Base-by-base conservation (phyloP, 1,140 invertebrate genomes). In the Aphelenchoides besseyi region DNA sequence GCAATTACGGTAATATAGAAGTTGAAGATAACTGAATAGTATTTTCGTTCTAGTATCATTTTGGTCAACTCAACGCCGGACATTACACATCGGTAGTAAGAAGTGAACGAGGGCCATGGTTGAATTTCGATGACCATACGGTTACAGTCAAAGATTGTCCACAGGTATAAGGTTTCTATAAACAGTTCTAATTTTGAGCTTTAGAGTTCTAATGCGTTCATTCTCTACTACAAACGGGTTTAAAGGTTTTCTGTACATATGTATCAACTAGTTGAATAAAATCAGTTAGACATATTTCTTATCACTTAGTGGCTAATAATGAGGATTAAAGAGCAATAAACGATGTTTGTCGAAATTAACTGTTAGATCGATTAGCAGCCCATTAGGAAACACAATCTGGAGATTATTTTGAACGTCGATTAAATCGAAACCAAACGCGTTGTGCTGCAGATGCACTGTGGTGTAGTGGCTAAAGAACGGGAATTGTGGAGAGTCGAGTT, bases 61-160 rank as follows among this genome's bases (percentile, higher is more conserved):
- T n/a, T 12, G 72, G 72, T 33, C 37, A 26, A 12, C 30, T 73
- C 1, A 74, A 74, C 26, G 18, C 18, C 3, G 72, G 72, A 2
- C 72, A 73, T 68, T 73, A 73, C 72, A 73, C 72, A 9, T 73
- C 72, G 2, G 37, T 35, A 3, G 41, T 48, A 23, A 61, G 23
- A 74, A 18, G 70, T 30, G 12, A 52, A 70, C 32, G n/a, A n/a
- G 12, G 54, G 9, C 41, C 12, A 48, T 73, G 72, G 72, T 23
- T 73, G 9, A 74, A 73, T 32, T 73, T 74, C 26, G 72, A 73
- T 33, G 72, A 73, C 29, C 55, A 74, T 35, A 16, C 12, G 32
- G 71, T 73, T 18, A 68, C 72, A 16, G 70, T 69, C 12, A 16
- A 23, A 12, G 12, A 12, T 48, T 16, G 12, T 12, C 41, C 41